Evolutionary conservation across 2,113 vertebrate genomes (phyloP).

Genomic region (Cinclus cinclus): DNA sequence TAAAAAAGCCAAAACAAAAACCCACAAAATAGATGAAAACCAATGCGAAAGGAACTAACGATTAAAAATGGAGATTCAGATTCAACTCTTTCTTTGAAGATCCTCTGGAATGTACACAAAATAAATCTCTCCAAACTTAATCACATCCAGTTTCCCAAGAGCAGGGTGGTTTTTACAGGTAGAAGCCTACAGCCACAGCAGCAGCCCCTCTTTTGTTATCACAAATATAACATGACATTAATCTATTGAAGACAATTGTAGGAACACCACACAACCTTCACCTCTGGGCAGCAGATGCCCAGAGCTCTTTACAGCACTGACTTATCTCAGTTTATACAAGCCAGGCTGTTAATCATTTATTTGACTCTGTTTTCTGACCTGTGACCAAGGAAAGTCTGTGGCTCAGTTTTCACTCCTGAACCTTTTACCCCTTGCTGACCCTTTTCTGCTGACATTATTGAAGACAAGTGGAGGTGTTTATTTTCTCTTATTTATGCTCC

Average conservation of each 20-base stretch:
- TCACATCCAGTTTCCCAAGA: neutral
- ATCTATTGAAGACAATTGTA: neutral
- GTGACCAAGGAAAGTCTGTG: neutral
- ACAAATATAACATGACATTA: neutral
- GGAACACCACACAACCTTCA: neutral
- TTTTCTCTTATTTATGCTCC: neutral
- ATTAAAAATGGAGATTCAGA: neutral
- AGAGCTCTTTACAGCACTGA: neutral
- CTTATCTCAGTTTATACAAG: neutral
- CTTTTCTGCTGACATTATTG: neutral
- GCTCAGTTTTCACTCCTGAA: neutral
- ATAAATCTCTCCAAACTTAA: neutral
- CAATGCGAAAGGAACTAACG: neutral
- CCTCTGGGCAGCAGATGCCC: neutral
- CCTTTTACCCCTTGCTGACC: neutral
- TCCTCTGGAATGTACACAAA: neutral
- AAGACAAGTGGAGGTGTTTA: neutral
- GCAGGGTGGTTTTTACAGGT: neutral
- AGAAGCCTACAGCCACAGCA: neutral
- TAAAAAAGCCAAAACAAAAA: neutral
- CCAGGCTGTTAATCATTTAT: neutral
- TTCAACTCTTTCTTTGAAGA: neutral
- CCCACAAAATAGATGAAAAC: neutral
- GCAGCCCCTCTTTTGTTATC: neutral
- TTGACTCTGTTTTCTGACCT: neutral